Conservation (phyloP, 64 coral and sea anemone genomes). For the Montipora foliosa region DNA sequence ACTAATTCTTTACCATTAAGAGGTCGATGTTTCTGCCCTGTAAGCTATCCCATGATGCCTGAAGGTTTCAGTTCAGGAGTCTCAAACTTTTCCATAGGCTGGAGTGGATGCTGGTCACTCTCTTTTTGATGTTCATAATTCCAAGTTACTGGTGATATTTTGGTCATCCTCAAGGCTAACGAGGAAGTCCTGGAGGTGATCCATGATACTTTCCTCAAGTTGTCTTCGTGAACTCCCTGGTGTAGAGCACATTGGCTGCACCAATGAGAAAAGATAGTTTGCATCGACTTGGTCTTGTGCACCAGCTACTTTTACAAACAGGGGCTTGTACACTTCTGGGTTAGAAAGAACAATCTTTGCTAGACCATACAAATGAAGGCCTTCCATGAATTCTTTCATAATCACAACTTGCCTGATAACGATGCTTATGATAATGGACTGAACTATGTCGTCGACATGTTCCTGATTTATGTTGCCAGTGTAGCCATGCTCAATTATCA, state of each 20-base stretch:
- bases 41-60: conserved; percentile 70
- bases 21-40: conserved; percentile 54
- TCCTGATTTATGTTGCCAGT: conserved; percentile 41
- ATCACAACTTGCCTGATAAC: conserved; percentile 18
- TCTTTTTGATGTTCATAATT: conserved; percentile 29
- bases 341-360: conserved; percentile 12
- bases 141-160: conserved; percentile 5
- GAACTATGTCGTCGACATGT: conserved; percentile 27
- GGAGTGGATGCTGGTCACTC: background rate
- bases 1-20: conserved; percentile 32
- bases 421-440: conserved; percentile 48
- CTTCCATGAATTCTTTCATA: conserved; percentile 47
- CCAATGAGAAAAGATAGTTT: conserved; percentile 50
- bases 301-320: conserved; percentile 47
- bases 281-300: conserved; percentile 46
- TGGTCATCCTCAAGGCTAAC: conserved; percentile 13
- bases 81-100: conserved; percentile 33
- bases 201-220: conserved; percentile 55
- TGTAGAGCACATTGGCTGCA: conserved; percentile 27
- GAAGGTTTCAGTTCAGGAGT: conserved; percentile 27
- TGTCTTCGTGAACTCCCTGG: background rate
- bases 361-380: conserved; percentile 55
- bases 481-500: conserved; percentile 60
- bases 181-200: conserved; percentile 66
- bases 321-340: conserved; percentile 37